Evolutionary conservation across 2,888 invertebrate genomes (phyloP).

Genomic region (Listrodromus nycthemerus): DNA sequence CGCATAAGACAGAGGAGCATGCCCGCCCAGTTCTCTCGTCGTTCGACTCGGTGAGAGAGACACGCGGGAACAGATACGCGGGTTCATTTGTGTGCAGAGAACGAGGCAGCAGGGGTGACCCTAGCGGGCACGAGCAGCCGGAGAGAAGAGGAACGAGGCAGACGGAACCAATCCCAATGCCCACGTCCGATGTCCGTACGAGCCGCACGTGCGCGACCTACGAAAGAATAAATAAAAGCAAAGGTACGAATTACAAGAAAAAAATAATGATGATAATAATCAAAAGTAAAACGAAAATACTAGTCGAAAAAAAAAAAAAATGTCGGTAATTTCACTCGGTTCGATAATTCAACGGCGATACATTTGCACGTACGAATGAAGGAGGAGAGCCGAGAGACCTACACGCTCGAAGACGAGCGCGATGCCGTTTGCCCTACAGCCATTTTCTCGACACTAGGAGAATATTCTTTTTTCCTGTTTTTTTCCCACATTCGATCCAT

Average conservation of each 20-base stretch:
- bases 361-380: constrained; percentile 19
- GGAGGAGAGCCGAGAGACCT: not conserved
- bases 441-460: not conserved
- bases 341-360: constrained; percentile 60
- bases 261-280: not conserved
- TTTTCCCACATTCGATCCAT: constrained; percentile 16
- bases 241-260: not conserved
- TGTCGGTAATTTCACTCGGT: constrained; percentile 53
- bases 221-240: constrained; percentile 30
- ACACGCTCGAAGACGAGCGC: not conserved
- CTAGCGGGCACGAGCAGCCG: not conserved
- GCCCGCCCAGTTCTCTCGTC: constrained; percentile 8
- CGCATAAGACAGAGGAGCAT: not conserved
- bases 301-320: constrained; percentile 45
- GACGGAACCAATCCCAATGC: constrained; percentile 60
- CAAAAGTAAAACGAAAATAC: not conserved
- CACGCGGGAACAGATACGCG: not conserved
- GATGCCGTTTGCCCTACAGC: not conserved
- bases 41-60: constrained; percentile 3
- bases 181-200: constrained; percentile 59
- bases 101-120: not conserved
- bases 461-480: not conserved
- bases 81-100: constrained; percentile 25
- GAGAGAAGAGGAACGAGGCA: constrained; percentile 22
- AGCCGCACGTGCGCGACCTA: constrained; percentile 56